phyloP scores from a whole-genome alignment of 2,113 vertebrate species.

The Ochotona curzoniae region DNA sequence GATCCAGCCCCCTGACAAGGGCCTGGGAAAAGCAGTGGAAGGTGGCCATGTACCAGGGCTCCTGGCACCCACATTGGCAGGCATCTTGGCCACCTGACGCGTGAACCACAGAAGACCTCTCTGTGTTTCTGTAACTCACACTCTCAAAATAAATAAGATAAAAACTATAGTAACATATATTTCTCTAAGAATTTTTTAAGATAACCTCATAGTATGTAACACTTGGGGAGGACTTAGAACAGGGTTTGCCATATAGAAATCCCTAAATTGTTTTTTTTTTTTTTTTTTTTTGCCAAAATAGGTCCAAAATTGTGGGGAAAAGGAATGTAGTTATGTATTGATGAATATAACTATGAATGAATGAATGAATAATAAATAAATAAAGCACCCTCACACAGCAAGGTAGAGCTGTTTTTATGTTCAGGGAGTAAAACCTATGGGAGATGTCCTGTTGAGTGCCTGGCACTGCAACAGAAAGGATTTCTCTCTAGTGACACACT shows the following conservation, averaged over 20 bases:
- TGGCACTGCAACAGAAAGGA: not conserved
- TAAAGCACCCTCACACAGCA: not conserved
- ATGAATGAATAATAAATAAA: not conserved
- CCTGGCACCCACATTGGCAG: too few species aligned
- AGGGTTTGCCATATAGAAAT: not conserved
- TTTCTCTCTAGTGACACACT: not conserved
- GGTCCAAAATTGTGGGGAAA: not conserved
- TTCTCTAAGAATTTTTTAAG: too few species aligned
- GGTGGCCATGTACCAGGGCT: too few species aligned
- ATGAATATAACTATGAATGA: not conserved
- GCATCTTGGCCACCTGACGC: too few species aligned
- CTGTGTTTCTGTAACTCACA: too few species aligned
- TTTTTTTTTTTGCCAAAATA: not conserved
- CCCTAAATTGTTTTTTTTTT: not conserved
- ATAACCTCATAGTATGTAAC: not conserved
- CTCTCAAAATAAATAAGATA: too few species aligned
- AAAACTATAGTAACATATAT: too few species aligned
- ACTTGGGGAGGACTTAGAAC: slow-evolving; percentile 2
- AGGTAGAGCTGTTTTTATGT: not conserved
- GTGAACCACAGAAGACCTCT: too few species aligned
- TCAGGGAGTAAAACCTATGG: not conserved
- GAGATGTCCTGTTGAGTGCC: not conserved
- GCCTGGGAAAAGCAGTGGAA: too few species aligned
- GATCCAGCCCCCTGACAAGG: too few species aligned
- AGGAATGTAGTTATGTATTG: not conserved